A percentile compares a stretch with the other conserved stretches of the same genome.
phyloP scores from a whole-genome alignment of 2,113 vertebrate genomes.

The Odontophorus gujanensis region DNA sequence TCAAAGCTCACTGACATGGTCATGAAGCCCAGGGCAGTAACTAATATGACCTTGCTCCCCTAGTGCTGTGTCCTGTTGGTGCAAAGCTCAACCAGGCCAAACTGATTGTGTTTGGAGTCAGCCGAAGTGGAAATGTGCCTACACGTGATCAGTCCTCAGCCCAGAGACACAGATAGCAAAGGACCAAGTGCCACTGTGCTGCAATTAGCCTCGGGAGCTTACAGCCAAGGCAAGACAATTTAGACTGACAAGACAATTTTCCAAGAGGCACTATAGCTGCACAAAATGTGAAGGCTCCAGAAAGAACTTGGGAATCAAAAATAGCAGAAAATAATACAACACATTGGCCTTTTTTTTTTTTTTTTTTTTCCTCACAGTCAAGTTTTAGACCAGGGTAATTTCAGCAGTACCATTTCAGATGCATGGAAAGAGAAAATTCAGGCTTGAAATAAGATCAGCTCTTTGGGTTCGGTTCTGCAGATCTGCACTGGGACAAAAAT shows the following conservation, averaged over 20 bases:
- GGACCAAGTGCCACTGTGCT: not conserved
- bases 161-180: fast-evolving
- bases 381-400: slow-evolving; percentile 13
- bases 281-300: slow-evolving; percentile 26
- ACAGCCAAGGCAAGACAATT: slow-evolving; percentile 13
- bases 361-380: not conserved
- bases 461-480: not conserved
- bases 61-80: not conserved
- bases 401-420: not conserved
- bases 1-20: not conserved
- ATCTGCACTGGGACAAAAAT: not conserved
- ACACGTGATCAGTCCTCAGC: fast-evolving
- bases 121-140: not conserved
- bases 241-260: slow-evolving; percentile 39
- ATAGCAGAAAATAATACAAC: slow-evolving; percentile 9
- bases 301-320: slow-evolving; percentile 17
- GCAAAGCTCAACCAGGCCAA: not conserved
- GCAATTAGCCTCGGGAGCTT: not conserved
- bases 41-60: not conserved
- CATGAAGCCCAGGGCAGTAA: not conserved
- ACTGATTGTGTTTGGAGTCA: not conserved
- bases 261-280: not conserved
- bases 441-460: not conserved
- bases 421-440: not conserved
- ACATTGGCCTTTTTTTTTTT: not conserved